Evolutionary conservation across 2,888 invertebrate species (phyloP).

Genomic region (Dorcus parallelipipedus): DNA sequence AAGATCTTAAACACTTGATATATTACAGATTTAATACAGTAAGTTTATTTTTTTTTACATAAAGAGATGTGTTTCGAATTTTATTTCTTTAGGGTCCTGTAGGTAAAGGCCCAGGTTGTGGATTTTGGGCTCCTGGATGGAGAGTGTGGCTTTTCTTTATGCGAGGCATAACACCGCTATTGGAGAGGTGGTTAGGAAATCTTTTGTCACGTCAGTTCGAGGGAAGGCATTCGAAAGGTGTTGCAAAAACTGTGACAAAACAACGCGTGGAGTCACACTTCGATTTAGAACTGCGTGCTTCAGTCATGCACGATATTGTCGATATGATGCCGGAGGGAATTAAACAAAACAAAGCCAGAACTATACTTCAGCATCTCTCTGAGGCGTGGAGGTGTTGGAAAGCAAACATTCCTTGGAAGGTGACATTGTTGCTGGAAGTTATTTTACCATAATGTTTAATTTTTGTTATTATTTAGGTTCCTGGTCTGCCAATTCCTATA

Average conservation of each 20-base stretch:
- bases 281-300: constrained; percentile 95
- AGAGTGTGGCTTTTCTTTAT: constrained; percentile 99
- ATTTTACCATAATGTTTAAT: neutral
- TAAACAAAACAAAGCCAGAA: constrained; percentile 98
- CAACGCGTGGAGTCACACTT: constrained; percentile 99
- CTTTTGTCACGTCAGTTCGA: constrained; percentile 97
- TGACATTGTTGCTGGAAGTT: constrained; percentile 34
- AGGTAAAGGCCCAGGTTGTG: constrained; percentile 97
- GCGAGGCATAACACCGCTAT: constrained; percentile 95
- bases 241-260: constrained; percentile 99
- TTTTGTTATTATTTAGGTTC: constrained; percentile 59
- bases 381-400: constrained; percentile 99
- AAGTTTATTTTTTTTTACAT: constrained; percentile 41
- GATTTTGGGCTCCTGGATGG: constrained; percentile 99
- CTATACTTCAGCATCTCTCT: constrained; percentile 96
- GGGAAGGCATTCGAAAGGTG: constrained; percentile 98
- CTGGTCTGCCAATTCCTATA: constrained; percentile 96
- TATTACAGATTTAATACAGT: constrained; percentile 99
- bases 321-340: constrained; percentile 99
- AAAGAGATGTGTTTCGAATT: neutral
- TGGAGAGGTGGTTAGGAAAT: constrained; percentile 99
- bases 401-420: constrained; percentile 99
- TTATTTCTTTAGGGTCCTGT: constrained; percentile 76
- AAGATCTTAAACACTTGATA: constrained; percentile 97
- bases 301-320: constrained; percentile 97